Evolutionary conservation across 2,113 vertebrate species (phyloP), one percentile per base, ranked within the genome.

Genomic region (Arenaria interpres): DNA sequence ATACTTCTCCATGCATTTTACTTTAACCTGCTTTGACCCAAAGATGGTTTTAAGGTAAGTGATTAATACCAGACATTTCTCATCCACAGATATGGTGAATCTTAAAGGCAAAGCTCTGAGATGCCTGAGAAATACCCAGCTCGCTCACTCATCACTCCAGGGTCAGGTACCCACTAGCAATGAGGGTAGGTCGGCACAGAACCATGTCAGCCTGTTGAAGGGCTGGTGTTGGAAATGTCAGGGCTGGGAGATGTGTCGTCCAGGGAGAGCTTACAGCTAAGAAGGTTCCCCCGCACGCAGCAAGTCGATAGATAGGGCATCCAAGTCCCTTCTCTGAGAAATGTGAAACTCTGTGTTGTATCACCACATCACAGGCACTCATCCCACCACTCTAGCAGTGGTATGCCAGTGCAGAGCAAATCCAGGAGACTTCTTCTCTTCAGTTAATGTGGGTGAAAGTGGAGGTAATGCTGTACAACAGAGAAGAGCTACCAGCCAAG

Each of bases 221-320:
- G 50, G 50, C 30, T 85, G 41, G 39, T 32, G 7, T 1, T 71
- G 60, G 74, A 85, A 91, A 17, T 1, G 0, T 41, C 33, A 32
- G 37, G 18, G 37, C n/a, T 81, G n/a, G 20, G 7, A 85, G n/a
- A 76, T 69, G 22, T 48, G 17, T 41, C 2, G 0, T 21, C 37
- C 7, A 5, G 56, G 9, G 33, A 72, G 15, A 11, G 4, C 43
- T 25, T 23, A 3, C 2, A 46, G 5, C 21, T 39, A 56, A 60
- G n/a, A 57, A 62, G 39, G 25, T 8, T 85, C 25, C 23, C 32
- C 43, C 50, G 41, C 20, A 2, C 3, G 24, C 27, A 25, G 7
- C 51, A 50, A 30, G 46, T 46, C 62, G 59, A 39, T 28, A 59
- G 68, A 66, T 6, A 78, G 12, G 0, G 0, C 33, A 30, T 43